These are phyloP conservation scores for Dendrocopos noguchii DNA, from an alignment of 2,113 vertebrate species.

Conservation along the genomic window DNA sequence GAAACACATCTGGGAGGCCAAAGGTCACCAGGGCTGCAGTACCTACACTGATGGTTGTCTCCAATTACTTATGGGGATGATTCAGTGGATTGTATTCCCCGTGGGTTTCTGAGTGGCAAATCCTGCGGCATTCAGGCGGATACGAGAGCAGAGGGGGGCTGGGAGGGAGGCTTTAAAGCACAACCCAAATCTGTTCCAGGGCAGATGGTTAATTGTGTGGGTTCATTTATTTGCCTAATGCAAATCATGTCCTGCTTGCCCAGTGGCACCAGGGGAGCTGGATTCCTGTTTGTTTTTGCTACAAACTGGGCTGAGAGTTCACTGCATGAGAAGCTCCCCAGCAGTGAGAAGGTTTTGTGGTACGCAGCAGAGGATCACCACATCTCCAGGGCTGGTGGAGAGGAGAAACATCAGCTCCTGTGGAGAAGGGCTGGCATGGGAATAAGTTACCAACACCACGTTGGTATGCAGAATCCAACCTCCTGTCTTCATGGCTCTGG, in stretches of 20 bases:
- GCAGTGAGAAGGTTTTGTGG: background rate
- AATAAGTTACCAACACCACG: accelerated
- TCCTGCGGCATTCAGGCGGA: background rate
- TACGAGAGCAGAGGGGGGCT: background rate
- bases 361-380: accelerated
- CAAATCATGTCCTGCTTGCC: constrained; percentile 13
- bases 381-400: background rate
- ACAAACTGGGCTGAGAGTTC: background rate
- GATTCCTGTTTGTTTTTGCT: constrained; percentile 13
- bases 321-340: background rate
- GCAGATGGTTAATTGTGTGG: constrained; percentile 47
- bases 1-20: background rate
- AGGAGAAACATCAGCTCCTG: background rate
- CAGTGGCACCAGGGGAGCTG: accelerated
- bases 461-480: background rate
- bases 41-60: background rate
- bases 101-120: background rate
- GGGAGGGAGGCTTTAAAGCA: constrained; percentile 23
- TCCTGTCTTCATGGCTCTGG: background rate
- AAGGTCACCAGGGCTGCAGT: background rate
- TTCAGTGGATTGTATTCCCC: background rate
- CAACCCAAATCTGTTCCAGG: background rate
- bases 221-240: constrained; percentile 53
- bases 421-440: background rate
- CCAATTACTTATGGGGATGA: background rate